Base-by-base conservation (phyloP, 2,113 vertebrate species). In the Miniopterus natalensis region DNA sequence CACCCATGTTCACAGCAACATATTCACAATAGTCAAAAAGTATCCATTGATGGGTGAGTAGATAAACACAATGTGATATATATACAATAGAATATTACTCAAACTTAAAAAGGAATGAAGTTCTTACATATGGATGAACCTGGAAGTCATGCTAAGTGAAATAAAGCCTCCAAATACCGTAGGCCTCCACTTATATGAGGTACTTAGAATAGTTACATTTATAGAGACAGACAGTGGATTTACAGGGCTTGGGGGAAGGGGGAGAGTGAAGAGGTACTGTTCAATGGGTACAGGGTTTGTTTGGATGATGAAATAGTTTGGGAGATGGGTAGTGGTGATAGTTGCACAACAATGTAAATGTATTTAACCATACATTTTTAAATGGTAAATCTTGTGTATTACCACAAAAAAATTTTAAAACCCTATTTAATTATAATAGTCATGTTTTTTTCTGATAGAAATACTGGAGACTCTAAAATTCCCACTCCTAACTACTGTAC, bases 101-200 rank as follows among this genome's bases (percentile, higher is more conserved):
- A 86, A 15, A 36, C 17, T 65, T 84, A 55, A 86, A 90, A 87
- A 49, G 42, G 61, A 83, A 51, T 59, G 53, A 65, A 89, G 80
- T 59, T 61, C 70, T 45, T 63, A 78, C 61, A 53, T 9, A 84
- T 47, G 27, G 36, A 85, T 7, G 23, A 70, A 89, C 10, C 36
- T 88, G 55, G 53, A 88, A 77, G 70, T 78, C 14, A 75, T 49
- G 42, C 25, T 84, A 84, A 83, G 31, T 84, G 79, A 84, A 78
- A 84, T 59, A 57, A 70, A 70, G 31, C 57, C 79, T 83, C 83
- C 23, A 70, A 25, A 84, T 68, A 68, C 5, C 49, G 31, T 49
- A 57, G 49, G 40, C 68, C 57, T 84, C 42, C 42, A 70, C 29
- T 83, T 68, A 25, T 59, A 55, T 10, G 55, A 84, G 55, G 14